Conservation (phyloP, 2,888 invertebrate species). For the Dolichopus griseipennis region DNA sequence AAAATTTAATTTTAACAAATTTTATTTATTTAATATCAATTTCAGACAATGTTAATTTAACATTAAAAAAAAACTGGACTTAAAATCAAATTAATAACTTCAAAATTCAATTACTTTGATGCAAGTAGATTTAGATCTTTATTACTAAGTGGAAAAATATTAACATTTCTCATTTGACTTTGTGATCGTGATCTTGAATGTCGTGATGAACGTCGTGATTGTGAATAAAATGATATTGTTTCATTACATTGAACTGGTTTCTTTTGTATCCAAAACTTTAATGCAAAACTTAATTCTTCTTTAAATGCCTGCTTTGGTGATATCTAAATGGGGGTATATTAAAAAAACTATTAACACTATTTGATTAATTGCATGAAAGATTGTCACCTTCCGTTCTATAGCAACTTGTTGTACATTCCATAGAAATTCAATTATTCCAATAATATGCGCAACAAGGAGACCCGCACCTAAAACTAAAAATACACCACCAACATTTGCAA, state of each 20-base stretch:
- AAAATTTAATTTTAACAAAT: too few species aligned
- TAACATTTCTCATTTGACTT: conserved; percentile 11
- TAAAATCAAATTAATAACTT: too few species aligned
- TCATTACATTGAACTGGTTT: conserved; percentile 52
- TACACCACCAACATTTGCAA: conserved; percentile 76
- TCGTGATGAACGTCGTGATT: conserved; percentile 20
- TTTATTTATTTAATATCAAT: too few species aligned
- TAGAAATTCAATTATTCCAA: conserved; percentile 76
- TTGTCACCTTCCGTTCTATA: conserved; percentile 65
- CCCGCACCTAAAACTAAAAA: conserved; percentile 76
- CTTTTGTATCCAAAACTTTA: conserved; percentile 63
- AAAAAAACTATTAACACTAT: too few species aligned
- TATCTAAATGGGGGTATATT: conserved; percentile 48
- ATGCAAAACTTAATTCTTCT: conserved; percentile 61
- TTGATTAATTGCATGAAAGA: too few species aligned
- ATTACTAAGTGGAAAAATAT: background rate
- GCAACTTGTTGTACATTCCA: conserved; percentile 74
- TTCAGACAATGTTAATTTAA: too few species aligned
- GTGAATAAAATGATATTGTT: conserved; percentile 24
- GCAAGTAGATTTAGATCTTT: background rate
- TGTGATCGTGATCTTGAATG: conserved; percentile 19
- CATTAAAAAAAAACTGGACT: too few species aligned
- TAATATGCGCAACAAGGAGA: conserved; percentile 58
- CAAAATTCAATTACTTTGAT: too few species aligned
- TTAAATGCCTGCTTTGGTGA: conserved; percentile 60